Percentiles rank a stretch among this genome's conserved stretches.
These are phyloP conservation scores for Globodera rostochiensis DNA, from an alignment of 1,140 invertebrate species.

Conservation along the genomic window DNA sequence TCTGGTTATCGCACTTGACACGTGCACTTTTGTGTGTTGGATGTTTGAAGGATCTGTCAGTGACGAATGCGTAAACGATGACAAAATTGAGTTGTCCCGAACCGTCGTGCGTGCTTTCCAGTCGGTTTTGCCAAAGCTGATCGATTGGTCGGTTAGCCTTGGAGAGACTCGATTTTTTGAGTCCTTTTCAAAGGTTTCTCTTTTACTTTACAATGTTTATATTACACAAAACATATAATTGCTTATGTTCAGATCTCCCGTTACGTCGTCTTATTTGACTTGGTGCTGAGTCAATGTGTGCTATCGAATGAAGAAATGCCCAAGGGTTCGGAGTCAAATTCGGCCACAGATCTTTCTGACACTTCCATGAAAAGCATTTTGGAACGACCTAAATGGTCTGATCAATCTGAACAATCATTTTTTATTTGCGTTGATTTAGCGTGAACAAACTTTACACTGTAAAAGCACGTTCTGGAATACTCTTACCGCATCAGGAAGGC, in stretches of 20 bases:
- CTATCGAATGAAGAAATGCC: not conserved
- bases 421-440: not conserved
- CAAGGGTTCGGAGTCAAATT: not conserved
- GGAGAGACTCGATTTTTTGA: not conserved
- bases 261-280: slow-evolving; percentile 15
- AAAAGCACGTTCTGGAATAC: slow-evolving; percentile 15
- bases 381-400: slow-evolving; percentile 1
- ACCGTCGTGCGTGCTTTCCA: slow-evolving; percentile 17
- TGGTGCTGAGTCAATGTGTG: slow-evolving; percentile 13
- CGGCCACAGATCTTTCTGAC: not conserved
- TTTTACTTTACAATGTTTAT: too few species aligned
- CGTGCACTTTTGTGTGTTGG: slow-evolving; percentile 29
- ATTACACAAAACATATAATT: not conserved
- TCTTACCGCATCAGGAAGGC: slow-evolving; percentile 34
- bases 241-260: slow-evolving; percentile 23
- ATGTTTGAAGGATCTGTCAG: slow-evolving; percentile 17
- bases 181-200: slow-evolving; percentile 32
- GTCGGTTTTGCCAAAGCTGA: slow-evolving; percentile 26
- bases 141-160: slow-evolving; percentile 34
- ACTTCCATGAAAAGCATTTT: not conserved
- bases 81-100: slow-evolving; percentile 1
- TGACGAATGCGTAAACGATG: not conserved
- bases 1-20: slow-evolving; percentile 11
- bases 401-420: not conserved
- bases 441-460: slow-evolving; percentile 21